Base-by-base conservation (phyloP, 2,797 vertebrate genomes). In the Ptychadena robeensis region DNA sequence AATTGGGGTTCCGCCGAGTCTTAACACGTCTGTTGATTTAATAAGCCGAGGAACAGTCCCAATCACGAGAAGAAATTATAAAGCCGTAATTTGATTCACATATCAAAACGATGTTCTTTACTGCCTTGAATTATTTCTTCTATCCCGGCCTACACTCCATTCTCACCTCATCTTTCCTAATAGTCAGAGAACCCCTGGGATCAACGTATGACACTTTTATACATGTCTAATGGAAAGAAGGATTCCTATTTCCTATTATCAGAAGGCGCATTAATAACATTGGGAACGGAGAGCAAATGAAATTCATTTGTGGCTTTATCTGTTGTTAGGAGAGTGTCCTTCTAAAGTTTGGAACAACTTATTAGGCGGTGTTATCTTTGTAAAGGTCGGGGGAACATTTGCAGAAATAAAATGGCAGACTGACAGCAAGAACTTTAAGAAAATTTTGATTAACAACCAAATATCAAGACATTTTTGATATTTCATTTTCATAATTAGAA, bases 11-110 rank as follows among this genome's bases (percentile, higher is more conserved):
- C 91, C 89, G 89, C 3, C 59, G 87, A 91, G 91, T 89, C 91
- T 93, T 92, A 93, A 92, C 91, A 93, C 93, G 92, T 92, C 92
- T 93, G 93, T 93, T 94, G 92, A 94, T 94, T 94, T 93, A 93
- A 91, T 92, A 92, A 91, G 91, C 90, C 90, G 0, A 89, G 92
- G 93, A 94, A 93, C 92, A 93, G 92, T 93, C 93, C 93, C 92
- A 94, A 92, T 94, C 92, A 93, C 91, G 92, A 92, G 91, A 92
- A 91, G 89, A 90, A 90, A 92, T 94, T 93, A 92, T 92, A 94
- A 92, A 93, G 93, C 74, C 87, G 90, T 91, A 91, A 93, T 93
- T 93, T 93, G 93, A 93, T 93, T 93, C 93, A 94, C 92, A 92
- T 93, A 93, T 93, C 91, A 92, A 93, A 93, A 93, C 93, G 92